Base-by-base conservation (phyloP, 1,140 invertebrate genomes). In the Harpegnathos saltator region DNA sequence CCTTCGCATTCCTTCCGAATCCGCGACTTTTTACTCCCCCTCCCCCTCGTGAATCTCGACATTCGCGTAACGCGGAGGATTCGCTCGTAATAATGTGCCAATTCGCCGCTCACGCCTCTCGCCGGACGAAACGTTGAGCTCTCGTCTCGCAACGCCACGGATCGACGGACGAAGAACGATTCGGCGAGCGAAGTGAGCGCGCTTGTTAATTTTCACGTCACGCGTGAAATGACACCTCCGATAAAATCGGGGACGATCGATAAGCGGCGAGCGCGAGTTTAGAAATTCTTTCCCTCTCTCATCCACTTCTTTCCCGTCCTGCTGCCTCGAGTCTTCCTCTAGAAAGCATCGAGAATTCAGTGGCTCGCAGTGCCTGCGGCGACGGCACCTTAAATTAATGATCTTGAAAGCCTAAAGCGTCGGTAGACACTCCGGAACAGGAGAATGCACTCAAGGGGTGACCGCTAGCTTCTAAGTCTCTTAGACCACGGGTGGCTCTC, bases 381-480 rank as follows among this genome's bases (percentile, higher is more conserved):
- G 72, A 81, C 73, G 74, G 77, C 85, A 88, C 91, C 91, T 92
- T 94, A 93, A 94, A 94, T 94, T 94, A 94, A 94, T 94, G 93
- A 94, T 93, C 93, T 92, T 92, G 91, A 93, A 94, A 93, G 92
- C 92, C 91, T 92, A 93, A 89, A 93, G 92, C 93, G 92, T 92
- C 89, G 87, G 88, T 89, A 93, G 91, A 92, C 92, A 91, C 89
- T 90, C 87, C 83, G 87, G 90, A 93, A 94, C 93, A 94, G 92
- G 92, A 92, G 93, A 94, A 94, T 94, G 93, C 93, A 94, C 93
- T 94, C 92, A 93, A 91, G 92, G 92, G 91, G 92, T 94, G 92
- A 94, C 93, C 92, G 90, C 93, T 89, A 92, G 90, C 90, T 92
- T 90, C 92, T 94, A 93, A 94, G 93, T 93, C 92, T 93, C 92